Conservation (phyloP, 2,113 vertebrate genomes). For the Philantomba maxwellii region DNA sequence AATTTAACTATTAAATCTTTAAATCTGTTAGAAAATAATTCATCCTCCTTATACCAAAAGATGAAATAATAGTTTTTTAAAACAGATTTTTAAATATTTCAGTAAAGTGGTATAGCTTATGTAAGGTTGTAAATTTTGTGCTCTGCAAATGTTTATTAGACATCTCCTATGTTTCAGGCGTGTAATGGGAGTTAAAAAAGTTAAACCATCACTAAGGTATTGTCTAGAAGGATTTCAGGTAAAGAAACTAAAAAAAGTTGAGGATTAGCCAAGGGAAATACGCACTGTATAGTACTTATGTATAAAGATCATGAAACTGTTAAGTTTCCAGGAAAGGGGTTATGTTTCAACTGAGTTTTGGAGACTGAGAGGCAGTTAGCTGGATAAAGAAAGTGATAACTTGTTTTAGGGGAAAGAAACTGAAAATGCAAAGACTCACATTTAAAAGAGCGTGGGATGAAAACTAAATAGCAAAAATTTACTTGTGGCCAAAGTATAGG, state of each 20-base stretch:
- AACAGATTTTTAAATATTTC: background rate
- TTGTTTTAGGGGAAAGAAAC: background rate
- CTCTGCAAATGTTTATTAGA: background rate
- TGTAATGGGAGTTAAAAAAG: background rate
- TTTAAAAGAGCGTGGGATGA: background rate
- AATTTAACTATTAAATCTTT: background rate
- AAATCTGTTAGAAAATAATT: background rate
- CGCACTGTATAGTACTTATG: background rate
- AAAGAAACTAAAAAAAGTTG: background rate
- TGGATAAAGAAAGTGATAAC: background rate
- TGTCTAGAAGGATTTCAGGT: background rate
- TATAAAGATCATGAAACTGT: background rate
- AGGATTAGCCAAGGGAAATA: background rate
- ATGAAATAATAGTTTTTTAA: background rate
- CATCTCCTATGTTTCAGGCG: background rate
- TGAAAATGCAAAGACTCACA: background rate
- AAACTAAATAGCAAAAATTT: background rate
- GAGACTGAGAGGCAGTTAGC: background rate
- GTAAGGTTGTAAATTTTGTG: background rate
- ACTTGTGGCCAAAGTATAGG: background rate
- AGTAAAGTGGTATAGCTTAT: background rate
- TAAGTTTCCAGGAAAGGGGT: background rate
- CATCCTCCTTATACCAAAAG: background rate
- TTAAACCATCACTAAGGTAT: background rate
- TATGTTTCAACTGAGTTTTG: background rate